These are phyloP conservation scores for Burhinus oedicnemus DNA, from an alignment of 2,113 vertebrate genomes.

Conservation along the genomic window DNA sequence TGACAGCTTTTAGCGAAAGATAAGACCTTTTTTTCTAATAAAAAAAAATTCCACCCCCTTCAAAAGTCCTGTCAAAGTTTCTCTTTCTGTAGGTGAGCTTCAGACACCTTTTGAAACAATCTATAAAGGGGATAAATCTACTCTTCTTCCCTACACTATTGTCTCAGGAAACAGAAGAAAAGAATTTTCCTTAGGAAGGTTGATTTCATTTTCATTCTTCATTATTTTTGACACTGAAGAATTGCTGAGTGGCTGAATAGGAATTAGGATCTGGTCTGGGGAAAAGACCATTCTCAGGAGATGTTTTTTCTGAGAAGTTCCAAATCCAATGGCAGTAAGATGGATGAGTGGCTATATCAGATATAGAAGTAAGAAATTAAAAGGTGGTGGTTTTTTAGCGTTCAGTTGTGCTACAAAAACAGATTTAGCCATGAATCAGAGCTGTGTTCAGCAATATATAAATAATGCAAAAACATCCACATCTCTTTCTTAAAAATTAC, in stretches of 20 bases:
- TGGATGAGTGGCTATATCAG: neutral
- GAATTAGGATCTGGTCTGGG: neutral
- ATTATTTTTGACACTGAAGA: neutral
- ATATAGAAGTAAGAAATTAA: neutral
- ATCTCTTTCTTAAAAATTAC: neutral
- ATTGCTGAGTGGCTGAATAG: neutral
- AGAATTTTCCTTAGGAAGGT: neutral
- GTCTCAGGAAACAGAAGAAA: neutral
- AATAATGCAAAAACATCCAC: neutral
- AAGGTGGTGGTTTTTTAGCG: neutral
- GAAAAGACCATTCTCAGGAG: neutral
- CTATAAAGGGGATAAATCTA: neutral
- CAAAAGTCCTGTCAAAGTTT: neutral
- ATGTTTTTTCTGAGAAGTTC: neutral
- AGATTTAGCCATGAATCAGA: neutral
- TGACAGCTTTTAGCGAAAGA: neutral
- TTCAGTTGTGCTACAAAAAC: neutral
- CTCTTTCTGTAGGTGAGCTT: neutral
- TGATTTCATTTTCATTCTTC: neutral
- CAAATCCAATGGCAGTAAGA: neutral
- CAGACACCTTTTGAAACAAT: neutral
- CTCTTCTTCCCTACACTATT: neutral
- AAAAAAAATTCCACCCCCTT: neutral
- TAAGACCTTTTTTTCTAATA: neutral
- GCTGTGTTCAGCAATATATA: neutral